Base-by-base conservation (phyloP, 2,797 vertebrate species). In the Notolepis coatsorum region DNA sequence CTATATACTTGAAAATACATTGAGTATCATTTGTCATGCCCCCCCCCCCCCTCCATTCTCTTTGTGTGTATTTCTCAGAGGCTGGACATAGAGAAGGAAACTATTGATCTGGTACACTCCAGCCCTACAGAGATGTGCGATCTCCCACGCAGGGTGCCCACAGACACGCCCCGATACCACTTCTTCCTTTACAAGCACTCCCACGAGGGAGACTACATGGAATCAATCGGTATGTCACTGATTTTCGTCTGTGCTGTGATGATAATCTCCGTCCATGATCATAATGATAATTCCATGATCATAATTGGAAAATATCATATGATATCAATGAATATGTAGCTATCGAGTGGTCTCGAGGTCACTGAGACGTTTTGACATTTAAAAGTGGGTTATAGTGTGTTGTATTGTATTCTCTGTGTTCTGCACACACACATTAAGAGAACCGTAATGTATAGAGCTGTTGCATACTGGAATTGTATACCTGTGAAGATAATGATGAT, bases 151-250 rank as follows among this genome's bases (percentile, higher is more conserved):
- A 90, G 97, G 73, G 92, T 99, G 66, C 97, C 98, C 2, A 93
- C 91, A 72, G 96, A 99, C 82, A 93, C 96, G 0, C 96, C 97
- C 51, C 95, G 97, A 81, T 99, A 99, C 72, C 97, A 99, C 87
- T 96, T 99, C 85, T 99, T 99, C 85, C 93, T 99, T 50, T 99
- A 97, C 84, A 98, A 96, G 79, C 98, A 99, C 84, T 95, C 92
- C 6, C 96, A 99, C 0, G 96, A 99, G 85, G 97, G 97, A 35
- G 95, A 96, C 86, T 92, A 93, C 79, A 91, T 98, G 33, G 97
- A 99, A 84, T 97, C 95, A 75, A 91, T 99, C 0, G 96, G 97
- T 99, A 85, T 81, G 96, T 72, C 46, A 20, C 43, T 24, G 35
- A 66, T 60, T 51, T 23, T 12, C 35, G 45, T 56, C 21, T 46